Conservation (phyloP, 2,797 vertebrate species). For the Remorina albescens region DNA sequence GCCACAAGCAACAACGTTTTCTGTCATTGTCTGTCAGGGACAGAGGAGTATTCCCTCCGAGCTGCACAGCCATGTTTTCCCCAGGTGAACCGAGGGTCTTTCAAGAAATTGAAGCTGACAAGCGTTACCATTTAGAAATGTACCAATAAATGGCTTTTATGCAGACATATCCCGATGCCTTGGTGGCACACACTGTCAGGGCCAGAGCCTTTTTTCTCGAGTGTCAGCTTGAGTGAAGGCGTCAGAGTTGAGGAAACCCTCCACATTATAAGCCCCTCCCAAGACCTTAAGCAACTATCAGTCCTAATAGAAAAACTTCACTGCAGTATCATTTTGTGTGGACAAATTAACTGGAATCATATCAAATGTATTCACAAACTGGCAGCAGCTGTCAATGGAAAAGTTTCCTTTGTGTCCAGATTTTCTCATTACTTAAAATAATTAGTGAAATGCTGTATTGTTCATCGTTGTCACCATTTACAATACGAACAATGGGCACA, state of each 20-base stretch:
- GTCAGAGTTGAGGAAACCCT: slow-evolving; percentile 44
- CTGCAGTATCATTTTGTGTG: neutral
- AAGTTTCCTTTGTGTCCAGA: neutral
- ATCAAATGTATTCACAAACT: neutral
- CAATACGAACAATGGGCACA: neutral
- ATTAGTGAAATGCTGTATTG: neutral
- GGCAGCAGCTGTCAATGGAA: neutral
- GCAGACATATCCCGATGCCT: slow-evolving; percentile 69
- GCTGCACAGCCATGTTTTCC: slow-evolving; percentile 73
- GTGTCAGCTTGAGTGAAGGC: slow-evolving; percentile 72
- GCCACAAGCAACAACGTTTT: slow-evolving; percentile 66
- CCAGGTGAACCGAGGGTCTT: slow-evolving; percentile 78
- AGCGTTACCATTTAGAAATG: slow-evolving; percentile 87
- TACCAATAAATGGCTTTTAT: slow-evolving; percentile 83
- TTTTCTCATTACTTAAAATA: slow-evolving; percentile 3
- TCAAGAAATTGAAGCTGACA: slow-evolving; percentile 87
- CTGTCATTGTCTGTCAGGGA: slow-evolving; percentile 80
- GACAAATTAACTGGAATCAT: slow-evolving; percentile 3
- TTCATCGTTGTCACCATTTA: neutral
- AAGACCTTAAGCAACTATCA: slow-evolving; percentile 36
- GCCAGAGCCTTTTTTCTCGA: slow-evolving; percentile 45
- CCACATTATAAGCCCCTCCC: slow-evolving; percentile 44
- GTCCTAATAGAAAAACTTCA: slow-evolving; percentile 16
- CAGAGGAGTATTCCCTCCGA: slow-evolving; percentile 66
- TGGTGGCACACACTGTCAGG: slow-evolving; percentile 55